Evolutionary conservation across 2,113 vertebrate genomes (phyloP).

Genomic region (Fulmarus glacialis): DNA sequence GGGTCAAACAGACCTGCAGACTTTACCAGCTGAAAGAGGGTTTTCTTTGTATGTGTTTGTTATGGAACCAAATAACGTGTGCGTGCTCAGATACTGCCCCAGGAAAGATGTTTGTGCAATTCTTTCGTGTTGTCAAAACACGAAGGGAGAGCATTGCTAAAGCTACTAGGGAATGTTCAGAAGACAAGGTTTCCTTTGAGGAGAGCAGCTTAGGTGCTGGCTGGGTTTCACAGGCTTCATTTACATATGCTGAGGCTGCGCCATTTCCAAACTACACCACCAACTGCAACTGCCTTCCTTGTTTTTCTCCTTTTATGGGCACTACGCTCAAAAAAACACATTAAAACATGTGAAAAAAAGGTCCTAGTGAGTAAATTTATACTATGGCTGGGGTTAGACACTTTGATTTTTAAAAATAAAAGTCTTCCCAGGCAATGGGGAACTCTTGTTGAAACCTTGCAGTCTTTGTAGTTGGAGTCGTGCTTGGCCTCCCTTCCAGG

Average conservation of each 20-base stretch:
- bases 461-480: background rate
- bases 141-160: background rate
- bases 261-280: background rate
- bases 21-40: background rate
- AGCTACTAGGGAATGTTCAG: background rate
- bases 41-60: conserved; percentile 1
- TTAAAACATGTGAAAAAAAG: background rate
- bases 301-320: background rate
- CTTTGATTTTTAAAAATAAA: background rate
- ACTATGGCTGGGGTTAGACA: background rate
- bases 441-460: background rate
- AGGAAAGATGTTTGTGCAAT: conserved; percentile 34
- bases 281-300: background rate
- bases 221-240: conserved; percentile 1
- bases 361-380: background rate
- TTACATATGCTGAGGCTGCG: background rate
- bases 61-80: background rate
- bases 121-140: conserved; percentile 47
- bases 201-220: conserved; percentile 14
- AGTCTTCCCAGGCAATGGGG: background rate
- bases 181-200: conserved; percentile 46
- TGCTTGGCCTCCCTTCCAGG: background rate
- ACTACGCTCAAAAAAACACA: background rate
- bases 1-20: fast-evolving
- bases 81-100: background rate